These are phyloP conservation scores for Crocuta crocuta DNA, from an alignment of 2,113 vertebrate species.

Conservation along the genomic window DNA sequence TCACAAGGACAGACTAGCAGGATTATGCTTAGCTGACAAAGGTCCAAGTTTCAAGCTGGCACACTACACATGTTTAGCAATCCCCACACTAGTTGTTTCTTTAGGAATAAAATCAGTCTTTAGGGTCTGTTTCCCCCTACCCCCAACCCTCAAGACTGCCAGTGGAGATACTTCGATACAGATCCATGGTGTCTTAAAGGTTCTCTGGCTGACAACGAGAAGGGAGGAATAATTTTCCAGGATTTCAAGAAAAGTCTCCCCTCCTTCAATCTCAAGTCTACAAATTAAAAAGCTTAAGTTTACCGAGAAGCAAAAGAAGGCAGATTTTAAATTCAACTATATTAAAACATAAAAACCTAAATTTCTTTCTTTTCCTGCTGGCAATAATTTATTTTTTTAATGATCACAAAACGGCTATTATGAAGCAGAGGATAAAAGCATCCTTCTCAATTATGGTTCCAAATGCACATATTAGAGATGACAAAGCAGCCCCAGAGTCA, in stretches of 20 bases:
- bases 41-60: rapidly evolving
- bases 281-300: neutral
- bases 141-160: neutral
- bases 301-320: neutral
- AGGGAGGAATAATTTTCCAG: neutral
- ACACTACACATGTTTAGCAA: rapidly evolving
- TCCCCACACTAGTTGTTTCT: too few species aligned
- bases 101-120: neutral
- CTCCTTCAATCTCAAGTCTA: neutral
- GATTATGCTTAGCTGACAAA: neutral
- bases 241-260: neutral
- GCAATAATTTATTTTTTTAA: neutral
- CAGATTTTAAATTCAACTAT: neutral
- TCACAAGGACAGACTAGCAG: neutral
- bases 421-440: neutral
- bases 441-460: neutral
- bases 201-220: neutral
- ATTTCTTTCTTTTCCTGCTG: slow-evolving; percentile 24
- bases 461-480: neutral
- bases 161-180: neutral
- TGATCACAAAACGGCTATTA: neutral
- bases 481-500: neutral
- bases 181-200: too few species aligned
- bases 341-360: neutral
- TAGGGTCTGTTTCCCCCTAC: neutral